Base-by-base conservation (phyloP, 2,888 invertebrate genomes). In the Mechanitis mazaeus region DNA sequence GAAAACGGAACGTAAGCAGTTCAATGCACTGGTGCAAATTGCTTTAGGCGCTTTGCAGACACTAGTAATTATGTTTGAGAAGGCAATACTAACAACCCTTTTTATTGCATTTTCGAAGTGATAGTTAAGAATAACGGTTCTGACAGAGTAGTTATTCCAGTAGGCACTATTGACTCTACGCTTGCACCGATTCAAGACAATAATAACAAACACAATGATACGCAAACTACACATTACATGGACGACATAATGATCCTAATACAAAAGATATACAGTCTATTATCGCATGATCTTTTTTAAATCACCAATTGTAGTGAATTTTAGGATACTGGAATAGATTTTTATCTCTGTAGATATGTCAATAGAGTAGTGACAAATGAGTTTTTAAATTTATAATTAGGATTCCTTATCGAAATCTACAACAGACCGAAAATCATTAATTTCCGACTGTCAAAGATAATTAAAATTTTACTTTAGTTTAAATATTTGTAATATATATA, bases 71-170 rank as follows among this genome's bases (percentile, higher is more conserved):
- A 63, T 59, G 54, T 64, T 59, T 57, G 53, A 61, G 59, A 55
- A 54, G 54, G 50, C 59, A 53, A 56, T 50, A 50, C 50, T 50
- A 31, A 42, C 42, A 9, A 61, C 56, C 55, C 59, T 66, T 66
- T 59, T 61, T 63, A 66, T 64, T 68, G 47, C 64, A 59, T 66
- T 69, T 64, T 64, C 54, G 54, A 64, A 60, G 61, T 61, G 61
- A 69, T 67, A 62, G 63, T 59, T 61, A 60, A 58, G 46, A 55
- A 57, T 70, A 70, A 68, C 68, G 68, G 70, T 60, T 58, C 60
- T 57, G 63, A 55, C 55, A 58, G 60, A 66, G 65, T 66, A 63
- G 57, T 59, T 59, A 69, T 66, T 58, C 65, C 68, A 65, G 54
- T 61, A 62, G 58, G 56, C 60, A 55, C 61, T 60, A 62, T 63